Conservation (phyloP, 2,888 invertebrate species). For the Mythimna ferrago region DNA sequence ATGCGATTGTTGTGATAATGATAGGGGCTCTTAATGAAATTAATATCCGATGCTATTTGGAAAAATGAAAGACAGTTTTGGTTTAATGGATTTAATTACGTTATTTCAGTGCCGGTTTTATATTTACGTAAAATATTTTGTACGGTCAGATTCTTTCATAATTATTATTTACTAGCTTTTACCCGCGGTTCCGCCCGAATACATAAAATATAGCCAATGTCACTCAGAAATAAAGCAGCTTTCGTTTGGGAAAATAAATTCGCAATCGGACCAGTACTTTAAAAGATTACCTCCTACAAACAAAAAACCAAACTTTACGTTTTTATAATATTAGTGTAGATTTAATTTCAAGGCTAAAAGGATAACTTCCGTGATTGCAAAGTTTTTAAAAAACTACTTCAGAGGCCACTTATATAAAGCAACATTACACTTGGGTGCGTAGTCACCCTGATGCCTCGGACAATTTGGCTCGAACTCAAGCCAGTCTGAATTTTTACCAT, state of each 20-base stretch:
- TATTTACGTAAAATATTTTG: neutral
- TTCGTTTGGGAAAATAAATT: too few species aligned
- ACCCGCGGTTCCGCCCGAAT: too few species aligned
- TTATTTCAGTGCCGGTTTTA: slow-evolving; percentile 41
- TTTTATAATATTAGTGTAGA: too few species aligned
- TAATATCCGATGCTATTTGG: slow-evolving; percentile 79
- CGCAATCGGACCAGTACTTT: too few species aligned
- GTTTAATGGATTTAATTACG: slow-evolving; percentile 66
- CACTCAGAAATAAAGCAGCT: too few species aligned
- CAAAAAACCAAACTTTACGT: too few species aligned
- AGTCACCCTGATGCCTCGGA: slow-evolving; percentile 50
- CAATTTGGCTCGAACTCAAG: slow-evolving; percentile 75
- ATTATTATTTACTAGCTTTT: neutral
- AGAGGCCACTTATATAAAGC: slow-evolving; percentile 10
- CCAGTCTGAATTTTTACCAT: slow-evolving; percentile 44
- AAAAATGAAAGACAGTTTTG: slow-evolving; percentile 72
- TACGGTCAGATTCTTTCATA: neutral
- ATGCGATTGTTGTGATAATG: slow-evolving; percentile 85
- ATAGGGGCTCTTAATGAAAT: slow-evolving; percentile 86
- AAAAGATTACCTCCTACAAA: too few species aligned
- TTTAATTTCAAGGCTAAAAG: neutral
- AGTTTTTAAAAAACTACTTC: slow-evolving; percentile 18
- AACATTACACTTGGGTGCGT: slow-evolving; percentile 33
- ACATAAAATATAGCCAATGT: too few species aligned
- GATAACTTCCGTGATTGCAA: slow-evolving; percentile 1